phyloP scores from a whole-genome alignment of 2,113 vertebrate species.

The Tragelaphus scriptus region DNA sequence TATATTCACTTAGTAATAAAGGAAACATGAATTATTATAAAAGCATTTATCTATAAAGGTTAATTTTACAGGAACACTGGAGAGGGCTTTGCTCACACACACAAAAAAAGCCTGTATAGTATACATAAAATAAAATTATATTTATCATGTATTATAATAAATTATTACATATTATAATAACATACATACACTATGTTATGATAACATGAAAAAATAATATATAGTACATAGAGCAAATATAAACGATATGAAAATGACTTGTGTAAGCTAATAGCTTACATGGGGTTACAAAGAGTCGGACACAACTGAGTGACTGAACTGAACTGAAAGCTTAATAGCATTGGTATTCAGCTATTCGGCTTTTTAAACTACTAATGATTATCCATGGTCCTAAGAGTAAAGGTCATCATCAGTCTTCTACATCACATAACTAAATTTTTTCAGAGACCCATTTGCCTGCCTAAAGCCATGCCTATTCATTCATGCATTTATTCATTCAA shows the following conservation, averaged over 20 bases:
- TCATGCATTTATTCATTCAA: neutral
- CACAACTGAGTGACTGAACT: neutral
- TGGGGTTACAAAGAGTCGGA: neutral
- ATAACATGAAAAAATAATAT: neutral
- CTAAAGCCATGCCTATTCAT: neutral
- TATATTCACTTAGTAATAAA: neutral
- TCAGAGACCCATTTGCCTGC: neutral
- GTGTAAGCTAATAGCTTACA: neutral
- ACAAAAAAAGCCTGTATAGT: neutral
- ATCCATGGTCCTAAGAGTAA: neutral
- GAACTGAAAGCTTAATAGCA: neutral
- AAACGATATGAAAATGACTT: neutral
- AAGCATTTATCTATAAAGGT: neutral
- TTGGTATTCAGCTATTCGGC: neutral
- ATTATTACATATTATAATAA: neutral
- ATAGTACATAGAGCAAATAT: neutral
- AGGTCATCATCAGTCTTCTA: neutral
- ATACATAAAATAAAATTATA: neutral
- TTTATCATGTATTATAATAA: neutral
- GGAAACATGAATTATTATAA: neutral
- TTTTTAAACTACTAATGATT: neutral
- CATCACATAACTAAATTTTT: neutral
- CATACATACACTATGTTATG: neutral
- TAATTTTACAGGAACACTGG: neutral
- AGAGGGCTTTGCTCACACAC: neutral